These are phyloP conservation scores for Ormyrus rosae DNA, from an alignment of 2,888 invertebrate genomes.

Conservation along the genomic window DNA sequence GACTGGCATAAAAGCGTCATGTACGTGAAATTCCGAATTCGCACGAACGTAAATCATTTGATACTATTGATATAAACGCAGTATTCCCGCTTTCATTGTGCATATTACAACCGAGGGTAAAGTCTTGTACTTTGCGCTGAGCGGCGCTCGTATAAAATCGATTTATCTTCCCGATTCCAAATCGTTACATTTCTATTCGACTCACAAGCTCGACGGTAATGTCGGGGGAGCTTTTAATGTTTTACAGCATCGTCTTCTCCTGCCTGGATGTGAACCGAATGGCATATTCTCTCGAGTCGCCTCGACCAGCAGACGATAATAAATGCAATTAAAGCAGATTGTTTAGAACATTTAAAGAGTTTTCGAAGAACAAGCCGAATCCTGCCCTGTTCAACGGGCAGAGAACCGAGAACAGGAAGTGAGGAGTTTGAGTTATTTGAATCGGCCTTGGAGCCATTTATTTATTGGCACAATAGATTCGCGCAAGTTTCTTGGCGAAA, in stretches of 20 bases:
- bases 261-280: constrained; percentile 19
- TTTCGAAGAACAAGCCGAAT: too few relatives aligned
- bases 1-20: too few relatives aligned
- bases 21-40: not conserved
- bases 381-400: too few relatives aligned
- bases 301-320: too few relatives aligned
- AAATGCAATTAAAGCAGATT: too few relatives aligned
- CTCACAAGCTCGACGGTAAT: constrained; percentile 27
- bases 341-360: too few relatives aligned
- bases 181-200: constrained; percentile 38
- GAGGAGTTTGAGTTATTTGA: constrained; percentile 6
- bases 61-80: constrained; percentile 15
- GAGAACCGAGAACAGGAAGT: too few relatives aligned
- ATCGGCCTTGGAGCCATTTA: constrained; percentile 5
- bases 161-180: constrained; percentile 45
- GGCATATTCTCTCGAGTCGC: not conserved
- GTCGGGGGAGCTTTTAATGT: constrained; percentile 48
- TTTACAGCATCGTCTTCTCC: constrained; percentile 37
- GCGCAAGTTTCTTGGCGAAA: constrained; percentile 8
- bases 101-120: constrained; percentile 10
- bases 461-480: constrained; percentile 27
- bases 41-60: constrained; percentile 22
- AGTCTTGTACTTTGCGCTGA: not conserved
- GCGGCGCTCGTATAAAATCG: constrained; percentile 29
- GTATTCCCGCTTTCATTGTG: not conserved